These are phyloP conservation scores for Pedionomus torquatus DNA, from an alignment of 2,113 vertebrate species.

Conservation along the genomic window DNA sequence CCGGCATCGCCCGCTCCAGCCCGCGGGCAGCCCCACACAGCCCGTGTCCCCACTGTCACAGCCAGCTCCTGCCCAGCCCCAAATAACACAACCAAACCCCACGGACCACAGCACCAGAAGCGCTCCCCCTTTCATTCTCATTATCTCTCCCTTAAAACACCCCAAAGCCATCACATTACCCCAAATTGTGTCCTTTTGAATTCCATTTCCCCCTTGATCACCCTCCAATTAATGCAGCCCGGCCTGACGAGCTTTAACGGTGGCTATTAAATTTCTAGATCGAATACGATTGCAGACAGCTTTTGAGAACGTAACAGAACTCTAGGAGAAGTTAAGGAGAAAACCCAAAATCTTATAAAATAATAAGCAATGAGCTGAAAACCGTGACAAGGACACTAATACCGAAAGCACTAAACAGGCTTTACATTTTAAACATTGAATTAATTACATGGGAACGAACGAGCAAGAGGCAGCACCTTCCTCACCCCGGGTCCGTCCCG, in stretches of 20 bases:
- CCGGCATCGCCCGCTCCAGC: not conserved
- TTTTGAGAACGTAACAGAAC: not conserved
- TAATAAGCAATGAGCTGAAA: not conserved
- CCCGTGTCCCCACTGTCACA: rapidly evolving
- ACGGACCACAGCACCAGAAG: rapidly evolving
- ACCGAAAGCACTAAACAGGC: not conserved
- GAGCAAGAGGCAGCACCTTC: not conserved
- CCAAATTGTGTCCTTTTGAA: not conserved
- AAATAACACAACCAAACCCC: not conserved
- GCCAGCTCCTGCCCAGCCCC: not conserved
- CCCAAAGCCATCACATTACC: not conserved
- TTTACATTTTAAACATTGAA: not conserved
- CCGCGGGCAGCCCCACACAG: rapidly evolving
- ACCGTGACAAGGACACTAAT: not conserved
- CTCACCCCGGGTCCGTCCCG: not conserved
- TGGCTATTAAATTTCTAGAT: not conserved
- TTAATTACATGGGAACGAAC: not conserved
- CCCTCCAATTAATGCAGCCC: not conserved
- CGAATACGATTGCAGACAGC: not conserved
- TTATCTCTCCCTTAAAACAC: not conserved
- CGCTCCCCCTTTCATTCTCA: not conserved
- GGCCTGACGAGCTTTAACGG: not conserved
- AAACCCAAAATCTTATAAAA: not conserved
- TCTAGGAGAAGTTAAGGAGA: not conserved
- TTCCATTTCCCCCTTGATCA: not conserved